Base-by-base conservation (phyloP, 2,113 vertebrate species). In the Leptosomus discolor region DNA sequence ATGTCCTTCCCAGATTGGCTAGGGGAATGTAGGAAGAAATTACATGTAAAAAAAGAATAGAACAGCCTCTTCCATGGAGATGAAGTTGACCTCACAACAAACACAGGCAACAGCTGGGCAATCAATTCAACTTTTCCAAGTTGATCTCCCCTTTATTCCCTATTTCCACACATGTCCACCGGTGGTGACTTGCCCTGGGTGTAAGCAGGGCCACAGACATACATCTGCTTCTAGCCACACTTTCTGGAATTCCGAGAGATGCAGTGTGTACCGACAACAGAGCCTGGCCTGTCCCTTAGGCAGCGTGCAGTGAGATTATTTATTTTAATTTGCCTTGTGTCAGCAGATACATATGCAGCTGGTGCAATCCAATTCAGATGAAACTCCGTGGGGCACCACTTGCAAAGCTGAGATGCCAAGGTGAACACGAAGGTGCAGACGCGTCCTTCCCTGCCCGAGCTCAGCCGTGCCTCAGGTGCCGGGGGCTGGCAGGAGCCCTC, bases 391-490 rank as follows among this genome's bases (percentile, higher is more conserved):
- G 34, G 15, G 23, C 75, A 16, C 15, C 20, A 1, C 43, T 36
- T 11, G 34, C 69, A 79, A 53, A 76, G 57, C 70, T 18, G 61
- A 80, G 67, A 9, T 79, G 53, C 53, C 34, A 32, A 41, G 12
- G 7, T 5, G 13, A 51, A 37, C n/a, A n/a, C n/a, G n/a, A 50
- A 57, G 6, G 37, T 67, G 53, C 45, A 57, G 45, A 39, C 23
- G 12, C 2, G 0, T 73, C 53, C 46, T 65, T 58, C 48, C 45
- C 80, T 77, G 56, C 14, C 71, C 0, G 0, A 24, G 64, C 37
- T 36, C 73, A n/a, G 73, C 36, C 2, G 1, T 46, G 34, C 39
- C 34, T 19, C 0, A 0, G 17, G 20, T 8, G 6, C n/a, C 1
- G 4, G 5, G 34, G 53, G 34, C 63, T 46, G 56, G 39, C 34